Conservation (phyloP, 2,797 vertebrate species). For the Trachurus trachurus region DNA sequence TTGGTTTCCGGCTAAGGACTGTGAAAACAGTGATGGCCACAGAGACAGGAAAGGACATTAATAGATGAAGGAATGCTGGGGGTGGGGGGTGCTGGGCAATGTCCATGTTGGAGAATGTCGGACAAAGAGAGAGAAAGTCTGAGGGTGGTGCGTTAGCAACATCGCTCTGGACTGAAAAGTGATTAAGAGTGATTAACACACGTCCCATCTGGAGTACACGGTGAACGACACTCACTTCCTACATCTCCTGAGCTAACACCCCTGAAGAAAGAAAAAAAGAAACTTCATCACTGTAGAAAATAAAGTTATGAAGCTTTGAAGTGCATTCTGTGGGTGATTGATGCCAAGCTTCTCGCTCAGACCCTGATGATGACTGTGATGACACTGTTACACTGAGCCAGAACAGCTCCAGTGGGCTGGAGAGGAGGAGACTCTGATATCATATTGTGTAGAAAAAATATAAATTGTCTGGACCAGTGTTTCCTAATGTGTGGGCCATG, state of each 20-base stretch:
- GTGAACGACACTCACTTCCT: background rate
- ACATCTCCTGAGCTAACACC: background rate
- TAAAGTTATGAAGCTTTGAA: background rate
- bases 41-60: slow-evolving; percentile 77
- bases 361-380: too few species aligned
- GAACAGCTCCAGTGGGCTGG: too few species aligned
- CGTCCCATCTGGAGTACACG: background rate
- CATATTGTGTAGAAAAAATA: too few species aligned
- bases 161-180: background rate
- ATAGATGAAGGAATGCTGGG: slow-evolving; percentile 75
- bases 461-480: too few species aligned
- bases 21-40: slow-evolving; percentile 75
- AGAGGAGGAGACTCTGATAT: too few species aligned
- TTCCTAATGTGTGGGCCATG: too few species aligned
- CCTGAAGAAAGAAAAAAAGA: background rate
- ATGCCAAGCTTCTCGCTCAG: too few species aligned
- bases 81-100: background rate
- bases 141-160: slow-evolving; percentile 6
- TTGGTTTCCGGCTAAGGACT: slow-evolving; percentile 75
- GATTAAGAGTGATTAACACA: background rate
- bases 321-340: too few species aligned
- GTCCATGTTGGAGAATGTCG: slow-evolving; percentile 44
- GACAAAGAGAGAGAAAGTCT: slow-evolving; percentile 36
- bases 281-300: background rate
- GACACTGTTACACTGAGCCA: too few species aligned